phyloP scores from a whole-genome alignment of 2,797 vertebrate genomes.

The Thunnus albacares region DNA sequence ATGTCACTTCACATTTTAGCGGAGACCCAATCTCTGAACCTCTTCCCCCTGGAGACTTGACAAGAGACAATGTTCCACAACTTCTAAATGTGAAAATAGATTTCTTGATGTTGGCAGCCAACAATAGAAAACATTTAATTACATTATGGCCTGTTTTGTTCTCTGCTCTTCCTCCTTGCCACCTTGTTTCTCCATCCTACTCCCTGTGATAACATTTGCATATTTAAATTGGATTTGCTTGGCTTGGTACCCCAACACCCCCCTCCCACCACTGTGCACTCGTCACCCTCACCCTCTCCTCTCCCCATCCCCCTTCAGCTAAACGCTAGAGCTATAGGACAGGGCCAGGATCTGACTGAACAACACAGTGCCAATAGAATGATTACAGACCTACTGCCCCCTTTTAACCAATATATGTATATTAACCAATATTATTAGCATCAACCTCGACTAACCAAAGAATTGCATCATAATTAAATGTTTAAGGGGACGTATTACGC shows the following conservation, averaged over 20 bases:
- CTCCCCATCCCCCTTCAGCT: too few relatives aligned
- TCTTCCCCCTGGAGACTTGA: slow-evolving; percentile 31
- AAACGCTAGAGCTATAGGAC: too few relatives aligned
- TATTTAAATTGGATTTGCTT: slow-evolving; percentile 94
- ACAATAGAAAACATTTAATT: slow-evolving; percentile 75
- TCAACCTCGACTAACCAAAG: too few relatives aligned
- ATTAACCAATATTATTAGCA: too few relatives aligned
- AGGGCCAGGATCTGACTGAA: background rate
- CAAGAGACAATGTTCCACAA: slow-evolving; percentile 20
- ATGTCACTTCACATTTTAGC: slow-evolving; percentile 5
- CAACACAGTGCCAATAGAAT: background rate
- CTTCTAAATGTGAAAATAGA: slow-evolving; percentile 61
- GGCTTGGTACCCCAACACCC: slow-evolving; percentile 68
- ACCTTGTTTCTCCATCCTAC: slow-evolving; percentile 72
- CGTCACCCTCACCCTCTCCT: background rate
- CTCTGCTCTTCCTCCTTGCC: slow-evolving; percentile 74
- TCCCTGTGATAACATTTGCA: slow-evolving; percentile 88
- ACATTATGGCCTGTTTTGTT: slow-evolving; percentile 46
- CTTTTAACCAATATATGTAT: too few relatives aligned
- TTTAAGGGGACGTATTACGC: too few relatives aligned
- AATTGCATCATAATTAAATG: too few relatives aligned
- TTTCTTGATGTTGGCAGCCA: slow-evolving; percentile 50
- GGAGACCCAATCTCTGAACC: background rate
- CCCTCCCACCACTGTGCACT: slow-evolving; percentile 39
- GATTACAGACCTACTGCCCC: background rate